Base-by-base conservation (phyloP, 2,888 invertebrate genomes). In the Chymomyza fuscimana region DNA sequence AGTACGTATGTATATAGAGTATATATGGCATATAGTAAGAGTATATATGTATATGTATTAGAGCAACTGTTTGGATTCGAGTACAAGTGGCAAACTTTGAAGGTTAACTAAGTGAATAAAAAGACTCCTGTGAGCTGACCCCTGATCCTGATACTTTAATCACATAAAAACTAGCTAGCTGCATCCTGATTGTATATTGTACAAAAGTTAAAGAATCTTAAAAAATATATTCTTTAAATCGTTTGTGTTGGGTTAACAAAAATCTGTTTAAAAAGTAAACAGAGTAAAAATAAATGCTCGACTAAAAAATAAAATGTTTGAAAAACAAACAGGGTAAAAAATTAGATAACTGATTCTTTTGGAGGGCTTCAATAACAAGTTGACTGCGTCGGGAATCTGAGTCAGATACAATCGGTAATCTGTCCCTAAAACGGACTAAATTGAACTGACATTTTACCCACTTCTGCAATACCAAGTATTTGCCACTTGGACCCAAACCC, bases 1-100 rank as follows among this genome's bases (percentile, higher is more conserved):
- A 46, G 40, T 46, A 32, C 32, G 32, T 7, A 32, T 32, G 58
- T 36, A 56, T 73, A 74, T 69, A 73, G 71, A 74, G 70, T 61
- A 67, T 69, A 74, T 58, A 68, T 74, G 70, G 74, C 74, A 63
- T 73, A 73, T 69, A 66, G 64, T 65, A 63, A 46, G 72, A 71
- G 64, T 68, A 62, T 70, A 70, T 67, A 70, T 74, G 40, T 70
- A 67, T 67, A 70, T 74, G 40, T 46, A 46, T 46, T 4, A 12
- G 12, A 46, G 40, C 40, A 46, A 15, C 40, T 46, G 40, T 7
- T 46, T 46, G 12, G 12, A 46, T 1, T 10, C 40, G 40, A 12
- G 40, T 12, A 0, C 4, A 46, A 46, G 4, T 46, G 12, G 40
- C 40, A 10, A 46, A 46, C 0, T 12, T 2, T 9, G 1, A 4